Evolutionary conservation across 2,113 vertebrate genomes (phyloP).

Genomic region (Thamnophis sirtalis): DNA sequence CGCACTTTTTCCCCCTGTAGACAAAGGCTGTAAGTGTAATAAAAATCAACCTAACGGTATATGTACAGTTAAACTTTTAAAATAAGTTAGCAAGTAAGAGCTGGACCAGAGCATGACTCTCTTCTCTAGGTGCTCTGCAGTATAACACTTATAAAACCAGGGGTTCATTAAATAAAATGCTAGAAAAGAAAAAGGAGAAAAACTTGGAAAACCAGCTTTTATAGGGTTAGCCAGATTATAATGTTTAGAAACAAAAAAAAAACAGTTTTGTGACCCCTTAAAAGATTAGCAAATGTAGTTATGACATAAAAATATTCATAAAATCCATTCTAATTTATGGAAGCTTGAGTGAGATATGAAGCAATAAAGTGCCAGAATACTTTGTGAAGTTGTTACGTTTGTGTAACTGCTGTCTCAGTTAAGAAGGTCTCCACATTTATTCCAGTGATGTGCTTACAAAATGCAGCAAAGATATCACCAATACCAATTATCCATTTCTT

Average conservation of each 20-base stretch:
- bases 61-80: slow-evolving; percentile 42
- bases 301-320: background rate
- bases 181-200: background rate
- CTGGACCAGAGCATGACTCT: slow-evolving; percentile 27
- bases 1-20: slow-evolving; percentile 35
- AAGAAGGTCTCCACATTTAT: background rate
- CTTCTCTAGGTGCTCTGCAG: background rate
- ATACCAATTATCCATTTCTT: background rate
- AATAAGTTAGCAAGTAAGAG: slow-evolving; percentile 26
- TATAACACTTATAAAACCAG: background rate
- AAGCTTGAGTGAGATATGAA: background rate
- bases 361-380: background rate
- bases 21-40: slow-evolving; percentile 40
- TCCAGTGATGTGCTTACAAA: background rate
- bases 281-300: background rate
- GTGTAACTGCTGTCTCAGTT: background rate
- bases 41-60: background rate
- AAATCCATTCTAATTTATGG: background rate
- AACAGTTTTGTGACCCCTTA: background rate
- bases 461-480: background rate
- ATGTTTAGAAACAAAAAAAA: background rate
- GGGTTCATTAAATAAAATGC: background rate
- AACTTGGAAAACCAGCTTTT: background rate
- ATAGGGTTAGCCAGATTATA: background rate
- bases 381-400: background rate